phyloP scores from a whole-genome alignment of 2,888 invertebrate species.

The Leptinotarsa peninsularis region DNA sequence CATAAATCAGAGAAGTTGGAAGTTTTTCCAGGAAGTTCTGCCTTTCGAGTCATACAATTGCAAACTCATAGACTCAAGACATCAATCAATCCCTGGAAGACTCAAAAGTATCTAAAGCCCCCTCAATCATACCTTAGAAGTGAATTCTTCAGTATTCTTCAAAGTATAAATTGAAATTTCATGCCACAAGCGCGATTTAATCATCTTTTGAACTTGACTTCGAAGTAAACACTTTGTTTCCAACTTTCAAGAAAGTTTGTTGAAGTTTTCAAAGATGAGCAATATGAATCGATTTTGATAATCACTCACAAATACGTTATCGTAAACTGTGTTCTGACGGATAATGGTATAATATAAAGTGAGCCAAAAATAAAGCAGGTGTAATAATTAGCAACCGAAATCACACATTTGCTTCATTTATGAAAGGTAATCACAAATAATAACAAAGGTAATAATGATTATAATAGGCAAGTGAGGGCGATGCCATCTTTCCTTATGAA shows the following conservation, averaged over 20 bases:
- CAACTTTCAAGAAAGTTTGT: slow-evolving; percentile 31
- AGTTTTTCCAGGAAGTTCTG: slow-evolving; percentile 20
- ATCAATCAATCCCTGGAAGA: slow-evolving; percentile 61
- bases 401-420: too few relatives aligned
- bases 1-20: slow-evolving; percentile 20
- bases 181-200: slow-evolving; percentile 39
- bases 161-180: slow-evolving; percentile 49
- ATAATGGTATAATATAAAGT: too few relatives aligned
- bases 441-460: too few relatives aligned
- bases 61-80: slow-evolving; percentile 54
- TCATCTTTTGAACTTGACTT: slow-evolving; percentile 32
- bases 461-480: too few relatives aligned
- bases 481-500: too few relatives aligned
- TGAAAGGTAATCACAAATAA: too few relatives aligned
- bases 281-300: slow-evolving; percentile 26
- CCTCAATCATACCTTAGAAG: slow-evolving; percentile 44
- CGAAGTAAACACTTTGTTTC: slow-evolving; percentile 35
- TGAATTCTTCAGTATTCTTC: slow-evolving; percentile 40
- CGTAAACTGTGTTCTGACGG: neutral
- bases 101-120: slow-evolving; percentile 55
- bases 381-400: too few relatives aligned
- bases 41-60: slow-evolving; percentile 5
- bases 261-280: slow-evolving; percentile 14
- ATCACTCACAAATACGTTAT: neutral
- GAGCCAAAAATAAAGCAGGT: too few relatives aligned